Conservation (phyloP, 1,140 invertebrate genomes). For the Diabrotica undecimpunctata region DNA sequence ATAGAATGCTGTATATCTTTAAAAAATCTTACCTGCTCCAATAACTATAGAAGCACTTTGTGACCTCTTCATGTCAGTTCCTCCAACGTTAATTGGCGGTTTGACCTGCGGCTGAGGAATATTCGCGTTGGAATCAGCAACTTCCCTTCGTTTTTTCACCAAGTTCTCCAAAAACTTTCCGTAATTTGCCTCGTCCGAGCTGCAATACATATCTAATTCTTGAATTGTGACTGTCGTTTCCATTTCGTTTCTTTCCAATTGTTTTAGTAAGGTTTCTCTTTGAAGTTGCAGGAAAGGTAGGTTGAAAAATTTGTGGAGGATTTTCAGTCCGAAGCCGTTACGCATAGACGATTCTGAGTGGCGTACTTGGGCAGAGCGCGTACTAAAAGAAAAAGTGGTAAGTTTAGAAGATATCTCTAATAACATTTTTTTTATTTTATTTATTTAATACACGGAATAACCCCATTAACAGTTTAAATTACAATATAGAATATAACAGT, state of each 20-base stretch:
- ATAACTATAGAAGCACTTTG: slow-evolving; percentile 47
- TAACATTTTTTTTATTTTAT: too few relatives aligned
- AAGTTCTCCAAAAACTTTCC: slow-evolving; percentile 75
- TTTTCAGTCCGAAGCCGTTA: slow-evolving; percentile 92
- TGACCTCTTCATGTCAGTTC: slow-evolving; percentile 47
- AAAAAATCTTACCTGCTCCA: slow-evolving; percentile 38
- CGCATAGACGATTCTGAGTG: slow-evolving; percentile 94
- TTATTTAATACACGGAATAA: too few relatives aligned
- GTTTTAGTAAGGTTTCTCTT: slow-evolving; percentile 79
- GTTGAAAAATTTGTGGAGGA: slow-evolving; percentile 95
- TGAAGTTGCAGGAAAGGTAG: slow-evolving; percentile 92
- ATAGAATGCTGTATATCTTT: not conserved
- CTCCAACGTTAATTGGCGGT: not conserved
- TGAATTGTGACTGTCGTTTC: slow-evolving; percentile 79
- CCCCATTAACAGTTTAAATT: too few relatives aligned
- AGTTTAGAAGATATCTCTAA: not conserved
- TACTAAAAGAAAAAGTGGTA: slow-evolving; percentile 42
- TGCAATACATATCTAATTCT: slow-evolving; percentile 78
- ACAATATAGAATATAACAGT: too few relatives aligned
- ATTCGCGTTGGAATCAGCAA: slow-evolving; percentile 58
- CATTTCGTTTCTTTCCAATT: slow-evolving; percentile 81
- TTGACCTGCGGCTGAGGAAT: slow-evolving; percentile 33
- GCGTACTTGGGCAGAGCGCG: slow-evolving; percentile 63
- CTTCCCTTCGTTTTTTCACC: slow-evolving; percentile 65
- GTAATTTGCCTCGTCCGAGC: slow-evolving; percentile 89